Evolutionary conservation across 2,797 vertebrate species (phyloP).

Genomic region (Sebastolobus alascanus): DNA sequence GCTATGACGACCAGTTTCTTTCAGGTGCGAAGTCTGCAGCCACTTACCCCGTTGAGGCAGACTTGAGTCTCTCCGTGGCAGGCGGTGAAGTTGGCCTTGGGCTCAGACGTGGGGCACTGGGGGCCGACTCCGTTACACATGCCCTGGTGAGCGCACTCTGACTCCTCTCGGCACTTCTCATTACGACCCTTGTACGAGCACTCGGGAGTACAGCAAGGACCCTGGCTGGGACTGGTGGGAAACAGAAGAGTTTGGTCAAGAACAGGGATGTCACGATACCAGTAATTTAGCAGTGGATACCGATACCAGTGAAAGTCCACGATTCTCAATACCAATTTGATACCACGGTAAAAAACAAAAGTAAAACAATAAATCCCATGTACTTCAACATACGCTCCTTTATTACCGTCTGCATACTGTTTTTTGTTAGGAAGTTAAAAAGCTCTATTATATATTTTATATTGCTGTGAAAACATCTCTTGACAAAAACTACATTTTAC

Average conservation of each 20-base stretch:
- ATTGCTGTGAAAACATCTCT: too few species aligned
- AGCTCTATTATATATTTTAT: too few species aligned
- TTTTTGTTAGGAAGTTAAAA: too few species aligned
- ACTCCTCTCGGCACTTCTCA: slow-evolving; percentile 96
- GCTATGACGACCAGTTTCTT: slow-evolving; percentile 36
- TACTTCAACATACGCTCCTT: too few species aligned
- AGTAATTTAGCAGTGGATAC: too few species aligned
- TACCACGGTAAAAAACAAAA: too few species aligned
- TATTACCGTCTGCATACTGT: too few species aligned
- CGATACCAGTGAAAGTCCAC: too few species aligned
- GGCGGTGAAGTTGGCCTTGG: slow-evolving; percentile 95
- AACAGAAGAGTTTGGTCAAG: neutral
- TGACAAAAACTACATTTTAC: too few species aligned
- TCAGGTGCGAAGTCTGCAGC: slow-evolving; percentile 11
- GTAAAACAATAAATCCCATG: too few species aligned
- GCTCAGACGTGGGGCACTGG: slow-evolving; percentile 93
- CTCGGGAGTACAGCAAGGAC: slow-evolving; percentile 91
- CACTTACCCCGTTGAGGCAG: slow-evolving; percentile 95
- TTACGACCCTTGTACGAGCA: slow-evolving; percentile 88
- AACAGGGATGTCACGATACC: too few species aligned
- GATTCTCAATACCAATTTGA: too few species aligned
- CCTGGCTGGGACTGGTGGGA: slow-evolving; percentile 92
- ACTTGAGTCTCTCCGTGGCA: slow-evolving; percentile 98
- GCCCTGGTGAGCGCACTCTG: slow-evolving; percentile 95
- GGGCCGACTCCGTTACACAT: slow-evolving; percentile 91